These are phyloP conservation scores for Trichosurus vulpecula DNA, from an alignment of 2,797 vertebrate species.

Conservation along the genomic window DNA sequence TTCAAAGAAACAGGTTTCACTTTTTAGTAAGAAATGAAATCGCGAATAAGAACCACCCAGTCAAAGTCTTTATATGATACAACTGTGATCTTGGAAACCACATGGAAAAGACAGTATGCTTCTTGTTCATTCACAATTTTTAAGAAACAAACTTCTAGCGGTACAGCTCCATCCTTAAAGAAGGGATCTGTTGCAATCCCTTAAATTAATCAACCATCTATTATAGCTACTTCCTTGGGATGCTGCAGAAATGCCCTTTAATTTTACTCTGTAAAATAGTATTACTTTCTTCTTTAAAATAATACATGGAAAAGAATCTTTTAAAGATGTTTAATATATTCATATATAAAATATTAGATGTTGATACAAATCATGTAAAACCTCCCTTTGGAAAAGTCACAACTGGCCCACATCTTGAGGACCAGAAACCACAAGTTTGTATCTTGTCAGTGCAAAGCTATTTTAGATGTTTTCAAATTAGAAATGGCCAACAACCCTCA, in stretches of 20 bases:
- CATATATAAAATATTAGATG: conserved; percentile 85
- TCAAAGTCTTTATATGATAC: conserved; percentile 77
- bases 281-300: conserved; percentile 79
- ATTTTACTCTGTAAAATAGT: conserved; percentile 84
- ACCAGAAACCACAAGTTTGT: conserved; percentile 82
- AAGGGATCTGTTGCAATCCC: conserved; percentile 75
- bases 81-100: conserved; percentile 79
- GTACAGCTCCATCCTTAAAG: conserved; percentile 63
- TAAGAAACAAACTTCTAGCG: conserved; percentile 63
- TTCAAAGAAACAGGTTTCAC: conserved; percentile 54
- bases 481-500: conserved; percentile 81
- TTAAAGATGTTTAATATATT: conserved; percentile 83
- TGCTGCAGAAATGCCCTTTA: conserved; percentile 69
- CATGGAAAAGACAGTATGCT: conserved; percentile 76
- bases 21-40: conserved; percentile 70
- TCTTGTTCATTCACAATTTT: conserved; percentile 77
- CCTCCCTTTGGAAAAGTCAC: conserved; percentile 82
- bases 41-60: conserved; percentile 65
- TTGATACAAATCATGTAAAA: conserved; percentile 85
- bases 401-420: conserved; percentile 80
- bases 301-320: conserved; percentile 83
- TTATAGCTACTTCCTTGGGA: conserved; percentile 55
- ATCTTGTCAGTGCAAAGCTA: conserved; percentile 87
- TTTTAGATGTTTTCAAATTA: conserved; percentile 81
- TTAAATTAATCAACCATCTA: conserved; percentile 69